These are phyloP conservation scores for Gambusia yucatana DNA, from an alignment of 2,797 vertebrate species.

Conservation along the genomic window DNA sequence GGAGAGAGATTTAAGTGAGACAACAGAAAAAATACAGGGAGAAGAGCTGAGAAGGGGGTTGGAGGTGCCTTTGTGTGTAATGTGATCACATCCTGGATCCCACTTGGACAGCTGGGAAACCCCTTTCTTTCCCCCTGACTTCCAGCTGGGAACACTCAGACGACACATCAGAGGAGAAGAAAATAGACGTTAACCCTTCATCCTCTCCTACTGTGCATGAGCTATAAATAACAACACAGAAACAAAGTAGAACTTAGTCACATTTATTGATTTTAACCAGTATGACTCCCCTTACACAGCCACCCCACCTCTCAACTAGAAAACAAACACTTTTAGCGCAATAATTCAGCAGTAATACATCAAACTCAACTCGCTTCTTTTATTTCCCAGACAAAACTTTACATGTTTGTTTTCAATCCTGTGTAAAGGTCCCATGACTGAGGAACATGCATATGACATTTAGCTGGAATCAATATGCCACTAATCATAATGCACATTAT, in stretches of 20 bases:
- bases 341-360: slow-evolving; percentile 81
- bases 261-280: slow-evolving; percentile 93
- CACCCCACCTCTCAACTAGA: slow-evolving; percentile 78
- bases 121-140: slow-evolving; percentile 50
- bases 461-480: slow-evolving; percentile 92
- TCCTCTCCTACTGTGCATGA: slow-evolving; percentile 14
- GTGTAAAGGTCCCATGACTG: slow-evolving; percentile 96
- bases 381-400: slow-evolving; percentile 58
- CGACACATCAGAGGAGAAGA: slow-evolving; percentile 39
- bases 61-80: slow-evolving; percentile 72
- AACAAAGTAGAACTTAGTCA: slow-evolving; percentile 74
- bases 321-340: slow-evolving; percentile 81
- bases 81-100: slow-evolving; percentile 70
- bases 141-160: slow-evolving; percentile 66
- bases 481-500: slow-evolving; percentile 94
- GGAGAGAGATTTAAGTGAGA: slow-evolving; percentile 15
- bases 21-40: slow-evolving; percentile 6
- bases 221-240: slow-evolving; percentile 53
- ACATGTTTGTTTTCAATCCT: slow-evolving; percentile 83
- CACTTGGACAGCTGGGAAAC: slow-evolving; percentile 73
- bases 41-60: slow-evolving; percentile 31
- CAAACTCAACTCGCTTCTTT: slow-evolving; percentile 64
- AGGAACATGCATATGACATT: slow-evolving; percentile 93
- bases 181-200: slow-evolving; percentile 65
- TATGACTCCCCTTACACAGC: slow-evolving; percentile 93